Evolutionary conservation across 2,113 vertebrate species (phyloP), one percentile per base, ranked within the genome.

Genomic region (Bombycilla garrulus): DNA sequence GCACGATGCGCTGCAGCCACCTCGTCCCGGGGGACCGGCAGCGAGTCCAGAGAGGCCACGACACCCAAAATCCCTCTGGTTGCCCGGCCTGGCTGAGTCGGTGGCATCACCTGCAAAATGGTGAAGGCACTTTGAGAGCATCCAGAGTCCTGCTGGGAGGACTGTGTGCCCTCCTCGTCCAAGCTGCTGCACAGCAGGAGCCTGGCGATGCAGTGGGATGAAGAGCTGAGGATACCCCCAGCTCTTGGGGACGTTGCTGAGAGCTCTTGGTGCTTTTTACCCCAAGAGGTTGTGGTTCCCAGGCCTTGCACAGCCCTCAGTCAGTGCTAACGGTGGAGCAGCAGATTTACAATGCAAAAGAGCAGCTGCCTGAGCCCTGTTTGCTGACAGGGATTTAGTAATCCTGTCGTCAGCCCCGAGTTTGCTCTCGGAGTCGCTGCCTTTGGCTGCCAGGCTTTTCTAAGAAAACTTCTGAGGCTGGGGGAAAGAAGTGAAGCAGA

Each of bases 1-100:
- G 96, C 96, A 97, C 86, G 89, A 86, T 42, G 48, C 22, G 56
- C 77, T 89, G 81, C 94, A n/a, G 86, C 92, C 50, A 3, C 65
- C 47, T 89, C 12, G 0, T 91, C 89, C 56, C 21, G 2, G 16
- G n/a, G 44, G 89, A 71, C 4, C 21, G 11, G 84, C 69, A 10
- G 23, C 0, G 2, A 22, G 71, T 48, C 79, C 2, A 3, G 48
- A 26, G 13, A 47, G 28, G 15, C 28, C 6, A 1, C 0, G 12
- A 44, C 54, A 45, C 90, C 88, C 47, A 2, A 69, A 86, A 62
- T 5, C 66, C 38, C 17, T 67, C 36, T 0, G 20, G 50, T 8
- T 7, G 8, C 66, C 87, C 69, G 7, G 0, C 57, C 38, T 81
- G 47, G 88, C 60, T 78, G 38, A 12, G 0, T 5, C 7, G 3